phyloP scores from a whole-genome alignment of 2,888 invertebrate species.

The Eudasyphora cyanicolor region DNA sequence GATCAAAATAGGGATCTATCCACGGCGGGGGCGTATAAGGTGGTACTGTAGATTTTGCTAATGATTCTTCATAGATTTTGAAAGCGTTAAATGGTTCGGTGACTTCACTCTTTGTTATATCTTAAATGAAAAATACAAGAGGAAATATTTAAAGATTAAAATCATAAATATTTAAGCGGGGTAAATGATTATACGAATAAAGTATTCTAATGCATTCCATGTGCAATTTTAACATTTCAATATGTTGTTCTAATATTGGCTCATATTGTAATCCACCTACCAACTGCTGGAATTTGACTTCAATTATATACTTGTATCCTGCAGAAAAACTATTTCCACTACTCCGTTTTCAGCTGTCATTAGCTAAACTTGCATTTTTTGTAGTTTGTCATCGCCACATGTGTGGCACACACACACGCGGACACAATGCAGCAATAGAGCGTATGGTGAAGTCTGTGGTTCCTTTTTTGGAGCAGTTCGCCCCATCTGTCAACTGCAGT shows the following conservation, averaged over 20 bases:
- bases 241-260: background rate
- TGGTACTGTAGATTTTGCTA: slow-evolving; percentile 73
- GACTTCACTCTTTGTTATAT: slow-evolving; percentile 78
- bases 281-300: background rate
- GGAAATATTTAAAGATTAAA: background rate
- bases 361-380: background rate
- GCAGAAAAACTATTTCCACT: background rate
- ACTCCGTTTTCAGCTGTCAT: background rate
- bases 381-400: background rate
- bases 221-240: background rate
- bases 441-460: background rate
- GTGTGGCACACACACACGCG: too few relatives aligned
- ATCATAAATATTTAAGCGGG: background rate
- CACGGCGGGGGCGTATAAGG: slow-evolving; percentile 78
- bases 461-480: background rate
- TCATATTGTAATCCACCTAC: background rate
- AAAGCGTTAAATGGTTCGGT: slow-evolving; percentile 79
- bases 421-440: too few relatives aligned
- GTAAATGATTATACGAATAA: too few relatives aligned
- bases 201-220: too few relatives aligned
- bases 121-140: slow-evolving; percentile 68
- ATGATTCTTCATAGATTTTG: slow-evolving; percentile 76
- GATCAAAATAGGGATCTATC: slow-evolving; percentile 87
- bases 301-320: background rate
- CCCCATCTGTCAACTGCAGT: background rate